Conservation (phyloP, 2,888 invertebrate species). For the Rhopalosiphum nymphaeae region DNA sequence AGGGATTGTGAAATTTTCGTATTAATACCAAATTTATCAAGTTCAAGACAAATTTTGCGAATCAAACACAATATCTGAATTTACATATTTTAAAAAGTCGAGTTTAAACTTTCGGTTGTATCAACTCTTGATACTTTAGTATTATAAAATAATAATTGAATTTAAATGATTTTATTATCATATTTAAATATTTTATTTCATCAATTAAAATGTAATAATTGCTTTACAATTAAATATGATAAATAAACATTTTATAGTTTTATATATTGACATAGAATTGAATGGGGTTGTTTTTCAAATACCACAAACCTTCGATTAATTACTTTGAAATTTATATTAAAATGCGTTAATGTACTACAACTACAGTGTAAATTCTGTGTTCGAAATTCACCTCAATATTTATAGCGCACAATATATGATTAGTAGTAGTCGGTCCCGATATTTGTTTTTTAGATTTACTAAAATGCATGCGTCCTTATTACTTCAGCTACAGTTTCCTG, state of each 20-base stretch:
- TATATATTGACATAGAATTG: background rate
- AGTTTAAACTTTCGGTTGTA: background rate
- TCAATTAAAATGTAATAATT: background rate
- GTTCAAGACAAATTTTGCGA: background rate
- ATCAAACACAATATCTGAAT: background rate
- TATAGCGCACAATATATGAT: background rate
- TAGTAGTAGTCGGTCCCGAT: background rate
- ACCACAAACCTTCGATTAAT: background rate
- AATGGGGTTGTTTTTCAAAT: background rate
- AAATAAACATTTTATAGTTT: background rate
- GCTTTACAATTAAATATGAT: background rate
- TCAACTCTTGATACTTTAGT: background rate
- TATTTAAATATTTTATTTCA: background rate
- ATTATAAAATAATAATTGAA: background rate
- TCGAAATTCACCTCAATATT: background rate
- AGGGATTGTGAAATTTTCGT: background rate
- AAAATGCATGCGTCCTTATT: background rate
- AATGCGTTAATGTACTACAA: background rate
- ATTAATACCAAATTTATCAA: background rate
- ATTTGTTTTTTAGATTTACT: background rate
- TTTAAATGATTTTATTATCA: background rate
- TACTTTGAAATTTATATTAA: background rate
- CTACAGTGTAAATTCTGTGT: background rate
- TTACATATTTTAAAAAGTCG: background rate
- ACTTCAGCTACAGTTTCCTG: background rate